Conservation (phyloP, 2,888 invertebrate genomes). For the Sphecodes monilicornis region DNA sequence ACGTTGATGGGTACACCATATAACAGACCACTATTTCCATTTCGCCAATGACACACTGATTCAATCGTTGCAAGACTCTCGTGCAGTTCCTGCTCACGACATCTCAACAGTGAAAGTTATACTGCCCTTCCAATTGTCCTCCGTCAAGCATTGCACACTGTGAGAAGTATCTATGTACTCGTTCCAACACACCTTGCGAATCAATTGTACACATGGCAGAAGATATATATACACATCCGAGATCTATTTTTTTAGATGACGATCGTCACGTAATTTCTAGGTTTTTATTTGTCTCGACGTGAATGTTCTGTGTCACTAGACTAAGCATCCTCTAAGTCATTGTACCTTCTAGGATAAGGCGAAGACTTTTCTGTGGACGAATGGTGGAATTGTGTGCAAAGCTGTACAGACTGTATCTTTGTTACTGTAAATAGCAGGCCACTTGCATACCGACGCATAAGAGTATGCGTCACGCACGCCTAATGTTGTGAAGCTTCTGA, state of each 20-base stretch:
- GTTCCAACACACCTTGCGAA: not conserved
- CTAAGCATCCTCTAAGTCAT: slow-evolving; percentile 4
- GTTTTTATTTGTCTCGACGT: slow-evolving; percentile 31
- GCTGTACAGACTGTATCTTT: slow-evolving; percentile 62
- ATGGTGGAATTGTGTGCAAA: slow-evolving; percentile 40
- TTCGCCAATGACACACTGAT: not conserved
- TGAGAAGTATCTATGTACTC: slow-evolving; percentile 25
- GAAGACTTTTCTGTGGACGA: slow-evolving; percentile 2
- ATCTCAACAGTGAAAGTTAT: slow-evolving; percentile 42
- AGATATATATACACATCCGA: slow-evolving; percentile 18
- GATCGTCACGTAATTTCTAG: slow-evolving; percentile 8
- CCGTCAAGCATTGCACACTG: slow-evolving; percentile 13
- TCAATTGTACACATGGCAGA: slow-evolving; percentile 40
- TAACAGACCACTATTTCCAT: not conserved
- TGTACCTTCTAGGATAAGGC: slow-evolving; percentile 39
- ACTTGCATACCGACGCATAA: slow-evolving; percentile 28
- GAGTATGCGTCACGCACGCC: slow-evolving; percentile 21
- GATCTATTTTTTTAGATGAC: slow-evolving; percentile 55
- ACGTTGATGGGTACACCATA: not conserved
- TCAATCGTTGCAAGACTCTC: slow-evolving; percentile 13
- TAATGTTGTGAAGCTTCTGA: slow-evolving; percentile 39
- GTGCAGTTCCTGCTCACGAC: slow-evolving; percentile 36
- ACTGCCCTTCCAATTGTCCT: slow-evolving; percentile 61
- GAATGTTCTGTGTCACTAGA: slow-evolving; percentile 32
- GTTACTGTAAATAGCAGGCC: slow-evolving; percentile 62